These are phyloP conservation scores for Blennius ocellaris DNA, from an alignment of 2,113 vertebrate species.

Conservation along the genomic window DNA sequence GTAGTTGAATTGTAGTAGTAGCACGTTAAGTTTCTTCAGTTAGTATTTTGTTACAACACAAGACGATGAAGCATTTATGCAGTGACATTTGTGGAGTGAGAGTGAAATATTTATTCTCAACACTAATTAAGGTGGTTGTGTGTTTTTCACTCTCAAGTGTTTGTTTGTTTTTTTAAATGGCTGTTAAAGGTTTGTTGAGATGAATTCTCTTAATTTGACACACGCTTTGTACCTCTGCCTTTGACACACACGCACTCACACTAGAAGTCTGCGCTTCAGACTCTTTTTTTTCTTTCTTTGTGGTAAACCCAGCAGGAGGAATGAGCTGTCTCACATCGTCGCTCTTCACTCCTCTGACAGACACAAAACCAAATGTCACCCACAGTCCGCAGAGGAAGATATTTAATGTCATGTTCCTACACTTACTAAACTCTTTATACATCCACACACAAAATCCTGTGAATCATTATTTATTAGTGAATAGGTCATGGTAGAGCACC, in stretches of 20 bases:
- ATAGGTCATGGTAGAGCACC: too few relatives aligned
- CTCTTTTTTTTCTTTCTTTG: neutral
- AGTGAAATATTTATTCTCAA: too few relatives aligned
- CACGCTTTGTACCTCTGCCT: neutral
- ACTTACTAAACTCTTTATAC: neutral
- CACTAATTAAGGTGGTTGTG: neutral
- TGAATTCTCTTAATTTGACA: neutral
- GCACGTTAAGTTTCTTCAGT: neutral
- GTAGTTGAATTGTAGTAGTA: neutral
- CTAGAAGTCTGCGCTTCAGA: too few relatives aligned
- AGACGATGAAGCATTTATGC: neutral
- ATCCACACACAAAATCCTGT: neutral
- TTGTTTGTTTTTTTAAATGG: too few relatives aligned
- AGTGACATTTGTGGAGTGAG: neutral
- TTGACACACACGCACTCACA: neutral
- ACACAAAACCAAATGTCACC: neutral
- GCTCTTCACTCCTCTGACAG: neutral
- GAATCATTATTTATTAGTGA: too few relatives aligned
- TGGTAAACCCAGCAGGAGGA: conserved; percentile 21
- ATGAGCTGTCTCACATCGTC: neutral
- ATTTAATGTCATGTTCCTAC: neutral
- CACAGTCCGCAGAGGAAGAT: neutral
- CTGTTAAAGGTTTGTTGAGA: too few relatives aligned
- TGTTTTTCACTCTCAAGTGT: neutral
- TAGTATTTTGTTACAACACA: neutral